Evolutionary conservation across 2,113 vertebrate species (phyloP), one percentile per base, ranked within the genome.

Genomic region (Sardina pilchardus): DNA sequence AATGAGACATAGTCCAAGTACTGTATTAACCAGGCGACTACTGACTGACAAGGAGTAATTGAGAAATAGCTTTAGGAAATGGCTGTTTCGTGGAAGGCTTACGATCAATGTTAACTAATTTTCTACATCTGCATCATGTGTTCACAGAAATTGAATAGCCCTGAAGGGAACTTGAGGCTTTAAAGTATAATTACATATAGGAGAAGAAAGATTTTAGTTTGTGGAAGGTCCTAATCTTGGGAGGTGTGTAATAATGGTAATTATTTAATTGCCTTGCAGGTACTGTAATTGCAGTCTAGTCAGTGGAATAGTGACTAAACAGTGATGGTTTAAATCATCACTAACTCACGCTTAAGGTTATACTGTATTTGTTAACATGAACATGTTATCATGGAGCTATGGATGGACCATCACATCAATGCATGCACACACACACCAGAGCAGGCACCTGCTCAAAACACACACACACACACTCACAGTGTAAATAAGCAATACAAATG

Each of bases 41-140:
- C 12, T 78, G 71, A 36, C 26, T 36, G 71, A 78, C 71, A 78
- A 34, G 12, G 14, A 39, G 71, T 36, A 78, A 78, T 78, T 78
- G 71, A 78, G 71, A 78, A 78, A 78, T 36, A 34, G 71, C 71
- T 78, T 78, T 36, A 78, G 71, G 71, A 78, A 39, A 78, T 78
- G 71, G 34, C 30, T 78, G 71, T 78, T 78, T 78, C 71, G 12
- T 78, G 17, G 2, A 78, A 78, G 71, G 34, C 71, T 16, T 78
- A 34, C 14, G 34, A 36, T 78, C 71, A 34, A 78, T 78, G 34
- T 78, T 78, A 78, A 78, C 71, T 78, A 78, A 36, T 78, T 78
- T 78, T 36, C 71, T 78, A 34, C 0, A 78, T 78, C 34, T 78
- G 71, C 71, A 78, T 78, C 71, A 78, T 78, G 30, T 78, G 10